Base-by-base conservation (phyloP, 2,113 vertebrate species). In the Merops nubicus region DNA sequence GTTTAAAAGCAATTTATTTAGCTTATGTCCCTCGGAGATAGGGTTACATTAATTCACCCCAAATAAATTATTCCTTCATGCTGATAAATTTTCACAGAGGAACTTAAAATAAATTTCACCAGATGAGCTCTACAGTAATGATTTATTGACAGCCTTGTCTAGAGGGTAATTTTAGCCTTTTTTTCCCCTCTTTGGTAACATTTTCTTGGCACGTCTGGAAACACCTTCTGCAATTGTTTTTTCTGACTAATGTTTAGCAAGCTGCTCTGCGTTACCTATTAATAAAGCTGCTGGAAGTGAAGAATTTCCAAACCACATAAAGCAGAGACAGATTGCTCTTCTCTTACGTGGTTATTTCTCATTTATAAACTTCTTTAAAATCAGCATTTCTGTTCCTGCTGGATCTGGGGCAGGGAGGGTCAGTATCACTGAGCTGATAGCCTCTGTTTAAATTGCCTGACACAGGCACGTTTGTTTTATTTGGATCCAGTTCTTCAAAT, bases 371-470 rank as follows among this genome's bases (percentile, higher is more conserved):
- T 5, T 45, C 26, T 53, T 53, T 80, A 7, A 90, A 72, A 75
- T 70, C 42, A 70, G 56, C 51, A 6, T 83, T 95, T 74, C 43
- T 63, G 43, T 69, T 88, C 36, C 21, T 38, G 20, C 19, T 42
- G 79, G 40, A 2, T 0, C 3, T 18, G 50, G 31, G 48, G 40
- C 40, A 53, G 67, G 67, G 45, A 72, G 83, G 45, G 22, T 77
- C 63, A 11, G 72, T 65, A 74, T 87, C 76, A 22, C 40, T 1
- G 6, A 31, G 51, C 48, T 93, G 31, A 4, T 73, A 81, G 72
- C 82, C 88, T 84, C n/a, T 88, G 83, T 96, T 96, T 94, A 40
- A 91, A 40, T 62, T 84, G 14, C 60, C 20, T 78, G 82, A 62
- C 85, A 31, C 0, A 45, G 75, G 23, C 79, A 70, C 1, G 1